Conservation (phyloP, 2,113 vertebrate genomes). For the Serilophus lunatus region DNA sequence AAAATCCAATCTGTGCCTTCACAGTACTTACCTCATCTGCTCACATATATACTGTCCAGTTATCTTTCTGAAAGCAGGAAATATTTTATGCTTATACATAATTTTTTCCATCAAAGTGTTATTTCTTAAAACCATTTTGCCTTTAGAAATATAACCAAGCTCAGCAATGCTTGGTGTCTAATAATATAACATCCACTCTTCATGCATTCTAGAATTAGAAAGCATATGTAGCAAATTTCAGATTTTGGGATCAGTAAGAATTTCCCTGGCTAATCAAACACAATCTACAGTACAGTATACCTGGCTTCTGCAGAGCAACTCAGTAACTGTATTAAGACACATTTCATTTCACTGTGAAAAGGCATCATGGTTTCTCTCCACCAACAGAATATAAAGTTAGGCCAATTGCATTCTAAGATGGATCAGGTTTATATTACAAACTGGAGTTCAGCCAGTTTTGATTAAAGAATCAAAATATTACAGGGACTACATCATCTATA, state of each 20-base stretch:
- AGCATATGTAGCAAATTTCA: background rate
- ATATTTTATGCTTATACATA: background rate
- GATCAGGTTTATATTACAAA: background rate
- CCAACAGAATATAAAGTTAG: background rate
- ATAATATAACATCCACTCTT: background rate
- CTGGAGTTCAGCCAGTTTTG: background rate
- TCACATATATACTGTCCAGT: background rate
- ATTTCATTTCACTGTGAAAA: background rate
- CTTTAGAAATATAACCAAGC: background rate
- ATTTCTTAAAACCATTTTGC: background rate
- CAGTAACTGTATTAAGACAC: background rate
- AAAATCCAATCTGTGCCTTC: background rate
- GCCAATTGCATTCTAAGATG: background rate
- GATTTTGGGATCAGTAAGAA: background rate
- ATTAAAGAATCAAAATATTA: slow-evolving; percentile 13
- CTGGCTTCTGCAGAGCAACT: background rate
- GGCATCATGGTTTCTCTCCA: background rate
- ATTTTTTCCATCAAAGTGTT: background rate
- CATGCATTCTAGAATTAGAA: background rate
- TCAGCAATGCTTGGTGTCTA: background rate
- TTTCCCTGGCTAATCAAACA: background rate
- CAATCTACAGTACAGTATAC: background rate
- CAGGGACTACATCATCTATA: background rate
- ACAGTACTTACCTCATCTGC: background rate
- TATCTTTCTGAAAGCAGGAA: background rate